phyloP scores from a whole-genome alignment of 2,888 invertebrate genomes.

The Scaptomyza reducta region DNA sequence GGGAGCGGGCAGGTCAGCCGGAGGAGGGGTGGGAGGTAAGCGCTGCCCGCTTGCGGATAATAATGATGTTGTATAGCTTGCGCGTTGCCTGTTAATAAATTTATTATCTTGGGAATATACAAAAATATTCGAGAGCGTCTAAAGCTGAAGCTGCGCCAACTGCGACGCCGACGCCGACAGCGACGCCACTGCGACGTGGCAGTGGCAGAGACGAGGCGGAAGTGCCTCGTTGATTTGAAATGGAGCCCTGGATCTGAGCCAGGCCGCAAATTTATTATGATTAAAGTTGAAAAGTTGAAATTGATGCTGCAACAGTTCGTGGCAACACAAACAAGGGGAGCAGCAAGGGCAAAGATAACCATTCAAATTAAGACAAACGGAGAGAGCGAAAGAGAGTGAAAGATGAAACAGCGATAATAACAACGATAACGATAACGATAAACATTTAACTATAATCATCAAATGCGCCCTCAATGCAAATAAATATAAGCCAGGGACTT shows the following conservation, averaged over 20 bases:
- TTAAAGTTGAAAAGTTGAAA: slow-evolving; percentile 78
- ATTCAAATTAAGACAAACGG: slow-evolving; percentile 1
- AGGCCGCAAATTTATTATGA: slow-evolving; percentile 76
- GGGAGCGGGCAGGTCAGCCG: background rate
- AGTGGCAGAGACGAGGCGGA: slow-evolving; percentile 45
- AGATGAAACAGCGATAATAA: slow-evolving; percentile 16
- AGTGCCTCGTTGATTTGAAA: slow-evolving; percentile 75
- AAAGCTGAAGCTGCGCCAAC: slow-evolving; percentile 10
- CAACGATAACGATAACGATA: slow-evolving; percentile 23
- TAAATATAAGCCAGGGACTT: background rate
- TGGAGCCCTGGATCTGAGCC: slow-evolving; percentile 65
- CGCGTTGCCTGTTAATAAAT: slow-evolving; percentile 74
- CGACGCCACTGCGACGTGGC: too few species aligned
- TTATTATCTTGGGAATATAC: slow-evolving; percentile 80
- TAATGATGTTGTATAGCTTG: slow-evolving; percentile 55
- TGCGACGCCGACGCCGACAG: background rate
- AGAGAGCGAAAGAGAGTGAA: background rate
- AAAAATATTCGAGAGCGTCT: slow-evolving; percentile 24
- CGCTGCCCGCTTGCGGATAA: slow-evolving; percentile 46
- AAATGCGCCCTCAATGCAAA: background rate
- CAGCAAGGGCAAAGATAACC: background rate
- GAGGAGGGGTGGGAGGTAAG: slow-evolving; percentile 1
- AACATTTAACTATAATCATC: slow-evolving; percentile 8
- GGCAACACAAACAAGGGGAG: slow-evolving; percentile 1
- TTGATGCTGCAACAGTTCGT: slow-evolving; percentile 65